phyloP scores from a whole-genome alignment of 2,888 invertebrate genomes.

The Alcis repandata region DNA sequence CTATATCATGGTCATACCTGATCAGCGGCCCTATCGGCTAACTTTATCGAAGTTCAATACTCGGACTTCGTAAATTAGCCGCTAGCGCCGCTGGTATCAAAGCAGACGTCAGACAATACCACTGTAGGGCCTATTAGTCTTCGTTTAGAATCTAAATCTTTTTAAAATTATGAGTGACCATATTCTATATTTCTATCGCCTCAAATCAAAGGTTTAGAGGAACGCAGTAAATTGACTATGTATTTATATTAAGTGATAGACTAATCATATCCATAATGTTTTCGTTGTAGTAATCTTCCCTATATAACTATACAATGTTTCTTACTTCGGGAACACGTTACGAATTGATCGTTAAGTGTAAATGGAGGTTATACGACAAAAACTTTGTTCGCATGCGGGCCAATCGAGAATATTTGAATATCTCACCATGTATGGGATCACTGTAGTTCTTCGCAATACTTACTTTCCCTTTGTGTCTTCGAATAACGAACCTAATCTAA shows the following conservation, averaged over 20 bases:
- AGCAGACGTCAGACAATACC: no score
- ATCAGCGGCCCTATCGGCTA: no score
- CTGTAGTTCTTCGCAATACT: constrained; percentile 75
- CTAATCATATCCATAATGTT: constrained; percentile 82
- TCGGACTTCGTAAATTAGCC: no score
- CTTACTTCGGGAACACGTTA: constrained; percentile 66
- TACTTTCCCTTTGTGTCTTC: constrained; percentile 52
- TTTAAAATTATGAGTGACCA: background rate
- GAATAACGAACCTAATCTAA: constrained; percentile 12
- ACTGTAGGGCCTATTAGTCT: background rate
- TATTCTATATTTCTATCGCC: background rate
- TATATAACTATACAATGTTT: constrained; percentile 65
- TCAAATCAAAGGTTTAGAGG: constrained; percentile 20
- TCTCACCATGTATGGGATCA: constrained; percentile 80
- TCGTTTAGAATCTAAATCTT: background rate
- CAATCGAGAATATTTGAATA: constrained; percentile 77
- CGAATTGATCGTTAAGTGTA: constrained; percentile 67
- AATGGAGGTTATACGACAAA: constrained; percentile 66
- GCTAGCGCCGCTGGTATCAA: no score
- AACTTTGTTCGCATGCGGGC: constrained; percentile 73
- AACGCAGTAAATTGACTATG: constrained; percentile 47
- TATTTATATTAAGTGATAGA: constrained; percentile 72
- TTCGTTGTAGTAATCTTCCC: constrained; percentile 70
- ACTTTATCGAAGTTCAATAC: no score
- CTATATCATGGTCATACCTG: no score